These are phyloP conservation scores for Teleogryllus occipitalis DNA, from an alignment of 1,140 invertebrate genomes.

Conservation along the genomic window DNA sequence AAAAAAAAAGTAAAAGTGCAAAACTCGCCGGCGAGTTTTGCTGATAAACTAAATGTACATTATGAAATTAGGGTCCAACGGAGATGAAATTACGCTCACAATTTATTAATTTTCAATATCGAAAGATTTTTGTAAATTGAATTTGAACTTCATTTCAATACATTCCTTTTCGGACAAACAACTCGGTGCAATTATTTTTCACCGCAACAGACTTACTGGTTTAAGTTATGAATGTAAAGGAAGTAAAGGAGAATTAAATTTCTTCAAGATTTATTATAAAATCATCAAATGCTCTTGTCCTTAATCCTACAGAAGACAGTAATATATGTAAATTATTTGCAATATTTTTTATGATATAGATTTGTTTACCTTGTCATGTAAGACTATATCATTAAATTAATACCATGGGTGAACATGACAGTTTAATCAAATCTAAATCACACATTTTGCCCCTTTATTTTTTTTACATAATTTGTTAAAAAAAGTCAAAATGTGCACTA, in stretches of 20 bases:
- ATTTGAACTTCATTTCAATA: too few relatives aligned
- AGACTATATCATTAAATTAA: constrained; percentile 13
- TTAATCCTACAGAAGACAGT: constrained; percentile 30
- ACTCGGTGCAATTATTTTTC: too few relatives aligned
- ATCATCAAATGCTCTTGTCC: constrained; percentile 32
- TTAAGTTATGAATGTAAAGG: neutral
- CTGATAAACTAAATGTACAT: too few relatives aligned
- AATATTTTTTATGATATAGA: constrained; percentile 20
- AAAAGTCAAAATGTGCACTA: constrained; percentile 17
- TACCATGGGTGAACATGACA: constrained; percentile 10
- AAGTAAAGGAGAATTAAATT: constrained; percentile 18
- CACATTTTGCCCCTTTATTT: constrained; percentile 4
- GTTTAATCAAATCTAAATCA: constrained; percentile 8
- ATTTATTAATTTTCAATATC: too few relatives aligned
- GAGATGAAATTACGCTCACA: too few relatives aligned
- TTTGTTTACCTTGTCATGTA: constrained; percentile 9
- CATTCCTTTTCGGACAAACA: too few relatives aligned
- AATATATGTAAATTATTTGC: constrained; percentile 28
- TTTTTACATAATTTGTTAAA: constrained; percentile 10
- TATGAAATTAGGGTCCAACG: too few relatives aligned
- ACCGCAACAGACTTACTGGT: too few relatives aligned
- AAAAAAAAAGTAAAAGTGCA: too few relatives aligned
- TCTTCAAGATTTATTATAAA: constrained; percentile 32
- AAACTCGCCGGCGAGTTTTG: too few relatives aligned
- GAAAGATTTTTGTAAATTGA: too few relatives aligned